Conservation (phyloP, 2,113 vertebrate genomes). For the Grallaria varia region DNA sequence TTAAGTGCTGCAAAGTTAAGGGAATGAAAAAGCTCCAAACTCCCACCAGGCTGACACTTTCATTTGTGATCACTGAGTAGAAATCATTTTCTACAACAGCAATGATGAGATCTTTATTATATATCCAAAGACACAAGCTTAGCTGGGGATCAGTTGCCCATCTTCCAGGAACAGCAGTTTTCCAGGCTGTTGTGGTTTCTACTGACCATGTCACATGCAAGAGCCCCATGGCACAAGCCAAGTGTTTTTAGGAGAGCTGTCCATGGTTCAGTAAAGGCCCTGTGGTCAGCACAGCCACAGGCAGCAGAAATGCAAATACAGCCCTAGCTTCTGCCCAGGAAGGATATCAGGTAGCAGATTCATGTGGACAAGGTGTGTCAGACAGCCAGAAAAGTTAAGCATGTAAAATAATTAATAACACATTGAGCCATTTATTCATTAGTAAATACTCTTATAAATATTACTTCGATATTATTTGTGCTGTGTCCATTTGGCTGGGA, state of each 20-base stretch:
- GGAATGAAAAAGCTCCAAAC: background rate
- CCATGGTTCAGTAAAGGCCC: background rate
- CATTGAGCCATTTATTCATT: background rate
- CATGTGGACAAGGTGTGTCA: background rate
- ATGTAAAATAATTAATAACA: background rate
- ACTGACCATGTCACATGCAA: background rate
- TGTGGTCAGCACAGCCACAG: background rate
- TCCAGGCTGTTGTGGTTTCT: conserved; percentile 1
- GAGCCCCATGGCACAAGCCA: background rate
- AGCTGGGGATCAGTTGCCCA: background rate
- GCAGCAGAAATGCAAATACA: background rate
- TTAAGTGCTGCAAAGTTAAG: background rate
- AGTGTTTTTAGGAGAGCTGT: conserved; percentile 1
- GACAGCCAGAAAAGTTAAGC: background rate
- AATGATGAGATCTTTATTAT: background rate
- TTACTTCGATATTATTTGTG: background rate
- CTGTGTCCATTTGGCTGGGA: background rate
- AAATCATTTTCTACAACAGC: background rate
- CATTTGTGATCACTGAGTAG: background rate
- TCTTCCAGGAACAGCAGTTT: background rate
- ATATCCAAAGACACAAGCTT: conserved; percentile 11
- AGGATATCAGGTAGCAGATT: background rate
- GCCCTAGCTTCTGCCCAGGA: background rate
- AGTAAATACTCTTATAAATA: background rate
- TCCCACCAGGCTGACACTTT: conserved; percentile 4